A percentile compares a stretch with the other conserved stretches of the same genome.
These are phyloP conservation scores for Bembecia ichneumoniformis DNA, from an alignment of 2,888 invertebrate genomes.

Conservation along the genomic window DNA sequence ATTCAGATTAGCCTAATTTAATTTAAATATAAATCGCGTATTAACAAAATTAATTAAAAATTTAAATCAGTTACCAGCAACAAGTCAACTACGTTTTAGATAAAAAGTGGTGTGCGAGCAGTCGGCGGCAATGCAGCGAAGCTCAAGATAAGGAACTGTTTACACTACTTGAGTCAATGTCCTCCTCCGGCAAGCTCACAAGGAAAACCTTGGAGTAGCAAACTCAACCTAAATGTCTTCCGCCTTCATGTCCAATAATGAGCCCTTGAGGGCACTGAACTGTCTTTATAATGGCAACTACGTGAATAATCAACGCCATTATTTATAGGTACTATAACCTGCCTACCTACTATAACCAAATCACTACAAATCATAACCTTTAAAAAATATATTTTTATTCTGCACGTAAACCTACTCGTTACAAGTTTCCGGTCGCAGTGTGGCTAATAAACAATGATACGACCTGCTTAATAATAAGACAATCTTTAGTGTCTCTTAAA, in stretches of 20 bases:
- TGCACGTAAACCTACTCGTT: no score
- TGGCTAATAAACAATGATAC: no score
- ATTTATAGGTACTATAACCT: conserved; percentile 13
- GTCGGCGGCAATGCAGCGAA: conserved; percentile 34
- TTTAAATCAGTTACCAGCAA: conserved; percentile 11
- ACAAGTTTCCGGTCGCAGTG: no score
- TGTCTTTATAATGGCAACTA: conserved; percentile 12
- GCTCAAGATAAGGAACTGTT: conserved; percentile 70
- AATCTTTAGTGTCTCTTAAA: no score
- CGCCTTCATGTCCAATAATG: conserved; percentile 25
- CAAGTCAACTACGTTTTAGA: conserved; percentile 47
- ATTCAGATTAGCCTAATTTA: no score
- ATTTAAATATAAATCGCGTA: no score
- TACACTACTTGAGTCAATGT: conserved; percentile 71
- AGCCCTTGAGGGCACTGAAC: conserved; percentile 50
- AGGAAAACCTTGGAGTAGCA: conserved; percentile 65
- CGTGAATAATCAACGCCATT: conserved; percentile 12
- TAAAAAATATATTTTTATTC: not conserved
- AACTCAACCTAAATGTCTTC: conserved; percentile 32
- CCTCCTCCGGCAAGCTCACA: conserved; percentile 57
- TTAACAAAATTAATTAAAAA: no score
- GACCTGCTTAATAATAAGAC: no score
- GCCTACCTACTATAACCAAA: conserved; percentile 2
- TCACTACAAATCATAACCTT: conserved; percentile 5
- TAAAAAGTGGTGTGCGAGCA: conserved; percentile 59